A percentile compares a stretch with the other conserved stretches of the same genome.
phyloP scores from a whole-genome alignment of 1,140 invertebrate species.

The Lasioglossum baleicum region DNA sequence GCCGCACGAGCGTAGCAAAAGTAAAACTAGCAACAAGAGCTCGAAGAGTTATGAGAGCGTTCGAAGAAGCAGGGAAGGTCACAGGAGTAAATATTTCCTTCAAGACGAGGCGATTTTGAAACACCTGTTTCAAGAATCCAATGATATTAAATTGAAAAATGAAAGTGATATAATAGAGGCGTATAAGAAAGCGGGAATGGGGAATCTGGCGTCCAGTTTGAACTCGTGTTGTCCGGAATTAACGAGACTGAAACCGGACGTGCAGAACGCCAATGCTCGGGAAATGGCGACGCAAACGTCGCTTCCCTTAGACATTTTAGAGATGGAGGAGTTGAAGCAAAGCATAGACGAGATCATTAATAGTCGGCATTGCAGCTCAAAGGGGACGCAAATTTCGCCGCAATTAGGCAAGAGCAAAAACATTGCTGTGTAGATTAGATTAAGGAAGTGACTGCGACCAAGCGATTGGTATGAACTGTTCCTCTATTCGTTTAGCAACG shows the following conservation, averaged over 20 bases:
- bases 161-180: constrained; percentile 72
- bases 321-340: constrained; percentile 77
- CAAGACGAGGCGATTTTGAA: constrained; percentile 76
- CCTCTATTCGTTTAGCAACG: constrained; percentile 18
- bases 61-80: constrained; percentile 63
- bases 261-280: constrained; percentile 81
- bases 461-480: constrained; percentile 7
- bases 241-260: constrained; percentile 77
- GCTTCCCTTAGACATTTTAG: constrained; percentile 75
- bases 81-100: constrained; percentile 71
- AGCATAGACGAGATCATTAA: constrained; percentile 78
- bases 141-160: constrained; percentile 75
- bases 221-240: constrained; percentile 76
- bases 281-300: constrained; percentile 83
- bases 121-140: constrained; percentile 76
- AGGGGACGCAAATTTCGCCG: constrained; percentile 76
- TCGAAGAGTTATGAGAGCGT: constrained; percentile 64
- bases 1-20: constrained; percentile 65
- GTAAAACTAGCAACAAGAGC: constrained; percentile 71
- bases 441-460: neutral
- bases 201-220: constrained; percentile 71
- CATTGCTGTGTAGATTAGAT: constrained; percentile 37
- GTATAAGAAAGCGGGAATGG: constrained; percentile 67
- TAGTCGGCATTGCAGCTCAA: constrained; percentile 71
- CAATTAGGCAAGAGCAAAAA: constrained; percentile 71